These are phyloP conservation scores for Sinocyclocheilus anshuiensis DNA, from an alignment of 2,113 vertebrate species.

Conservation along the genomic window DNA sequence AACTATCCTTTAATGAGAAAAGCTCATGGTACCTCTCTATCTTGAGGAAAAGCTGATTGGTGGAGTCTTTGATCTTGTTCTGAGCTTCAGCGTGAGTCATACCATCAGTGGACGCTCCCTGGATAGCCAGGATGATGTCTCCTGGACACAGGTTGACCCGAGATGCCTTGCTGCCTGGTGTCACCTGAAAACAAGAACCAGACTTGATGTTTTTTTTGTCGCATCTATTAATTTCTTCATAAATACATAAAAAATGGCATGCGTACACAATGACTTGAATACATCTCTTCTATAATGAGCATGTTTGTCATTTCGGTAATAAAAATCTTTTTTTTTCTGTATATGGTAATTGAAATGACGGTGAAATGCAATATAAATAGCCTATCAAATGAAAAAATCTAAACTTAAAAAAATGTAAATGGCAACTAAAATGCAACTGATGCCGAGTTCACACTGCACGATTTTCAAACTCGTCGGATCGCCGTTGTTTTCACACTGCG, in stretches of 20 bases:
- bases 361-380: too few species aligned
- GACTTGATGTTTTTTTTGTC: neutral
- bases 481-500: too few species aligned
- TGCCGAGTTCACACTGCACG: too few species aligned
- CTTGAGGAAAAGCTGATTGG: constrained; percentile 81
- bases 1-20: constrained; percentile 15
- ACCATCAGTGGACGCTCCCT: constrained; percentile 80
- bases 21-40: constrained; percentile 80
- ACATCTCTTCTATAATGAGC: neutral
- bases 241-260: neutral
- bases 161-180: constrained; percentile 86
- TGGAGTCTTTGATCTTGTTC: constrained; percentile 85
- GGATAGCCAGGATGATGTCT: constrained; percentile 85
- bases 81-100: constrained; percentile 88
- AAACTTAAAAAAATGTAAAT: too few species aligned
- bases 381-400: too few species aligned
- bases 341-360: neutral
- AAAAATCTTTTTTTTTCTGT: too few species aligned
- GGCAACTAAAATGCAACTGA: too few species aligned
- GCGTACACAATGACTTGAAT: neutral
- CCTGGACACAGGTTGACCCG: constrained; percentile 83
- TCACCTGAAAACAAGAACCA: constrained; percentile 75
- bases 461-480: too few species aligned
- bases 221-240: neutral
- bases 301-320: neutral